Evolutionary conservation across 2,797 vertebrate species (phyloP), one percentile per base, ranked within the genome.

Genomic region (Acridotheres tristis): DNA sequence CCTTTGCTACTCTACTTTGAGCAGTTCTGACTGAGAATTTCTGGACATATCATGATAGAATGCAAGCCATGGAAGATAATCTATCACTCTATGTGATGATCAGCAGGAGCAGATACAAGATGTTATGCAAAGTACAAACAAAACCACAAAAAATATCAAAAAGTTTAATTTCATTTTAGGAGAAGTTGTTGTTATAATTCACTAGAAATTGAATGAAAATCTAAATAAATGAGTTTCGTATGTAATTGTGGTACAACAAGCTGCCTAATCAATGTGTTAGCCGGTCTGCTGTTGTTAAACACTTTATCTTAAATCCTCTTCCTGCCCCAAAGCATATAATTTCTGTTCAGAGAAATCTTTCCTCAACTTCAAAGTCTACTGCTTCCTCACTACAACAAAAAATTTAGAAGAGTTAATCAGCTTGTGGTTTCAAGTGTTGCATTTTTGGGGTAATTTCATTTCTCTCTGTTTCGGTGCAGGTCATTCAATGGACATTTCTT

Each of bases 131-230:
- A 83, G 7, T 50, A 14, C 3, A 76, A 58, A 65, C 1, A 53
- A 53, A 61, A n/a, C 1, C 1, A 68, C 8, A 48, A 26, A 57
- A 68, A 51, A 3, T 1, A 16, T 32, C 0, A 11, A 47, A 75
- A 86, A 42, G 10, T 4, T 6, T 4, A 9, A 14, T 38, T 59
- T 36, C 23, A 32, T 63, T 74, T 65, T 34, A 50, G 8, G 16
- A 76, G 11, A 73, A 80, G 58, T 51, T 45, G 2, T 45, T 59
- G 3, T 30, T 68, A 36, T 7, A 77, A 34, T 57, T 85, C 20
- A 65, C 20, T 78, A 68, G 22, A 75, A 90, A 81, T 2, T 32
- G 13, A 78, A 63, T 59, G 5, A 59, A 84, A 9, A 13, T 45
- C 38, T 81, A 78, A 63, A 58, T 55, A 59, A 84, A 67, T 75